A percentile compares a stretch with the other conserved stretches of the same genome.
These are phyloP conservation scores for Tenodera sinensis DNA, from an alignment of 2,888 invertebrate genomes.

Conservation along the genomic window DNA sequence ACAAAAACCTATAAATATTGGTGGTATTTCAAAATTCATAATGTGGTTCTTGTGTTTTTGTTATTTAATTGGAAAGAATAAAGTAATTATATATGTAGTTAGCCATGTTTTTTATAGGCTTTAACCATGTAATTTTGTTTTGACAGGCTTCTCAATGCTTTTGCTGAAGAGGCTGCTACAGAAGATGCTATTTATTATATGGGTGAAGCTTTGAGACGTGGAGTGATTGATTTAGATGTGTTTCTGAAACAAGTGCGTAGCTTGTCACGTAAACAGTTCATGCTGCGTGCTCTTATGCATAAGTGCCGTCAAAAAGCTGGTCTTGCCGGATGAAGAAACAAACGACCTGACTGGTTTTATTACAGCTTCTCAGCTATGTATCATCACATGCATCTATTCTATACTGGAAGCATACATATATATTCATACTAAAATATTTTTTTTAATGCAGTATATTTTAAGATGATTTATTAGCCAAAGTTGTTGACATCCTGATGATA, in stretches of 20 bases:
- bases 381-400: neutral
- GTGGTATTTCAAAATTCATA: too few species aligned
- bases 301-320: slow-evolving; percentile 94
- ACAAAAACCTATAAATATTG: too few species aligned
- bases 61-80: too few species aligned
- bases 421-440: neutral
- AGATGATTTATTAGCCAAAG: neutral
- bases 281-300: slow-evolving; percentile 91
- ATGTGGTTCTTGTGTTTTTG: too few species aligned
- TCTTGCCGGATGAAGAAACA: slow-evolving; percentile 39
- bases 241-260: slow-evolving; percentile 96
- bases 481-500: neutral
- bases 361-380: neutral
- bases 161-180: slow-evolving; percentile 95
- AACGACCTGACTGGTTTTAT: neutral
- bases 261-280: slow-evolving; percentile 92
- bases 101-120: too few species aligned
- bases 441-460: neutral
- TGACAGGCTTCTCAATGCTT: slow-evolving; percentile 79
- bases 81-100: too few species aligned
- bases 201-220: slow-evolving; percentile 88
- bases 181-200: slow-evolving; percentile 99
- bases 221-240: slow-evolving; percentile 91
- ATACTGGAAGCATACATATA: neutral
- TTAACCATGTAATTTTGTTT: too few species aligned